Percentiles rank a stretch among this genome's conserved stretches.
Evolutionary conservation across 2,797 vertebrate species (phyloP).

Genomic region (Danio tinwini): DNA sequence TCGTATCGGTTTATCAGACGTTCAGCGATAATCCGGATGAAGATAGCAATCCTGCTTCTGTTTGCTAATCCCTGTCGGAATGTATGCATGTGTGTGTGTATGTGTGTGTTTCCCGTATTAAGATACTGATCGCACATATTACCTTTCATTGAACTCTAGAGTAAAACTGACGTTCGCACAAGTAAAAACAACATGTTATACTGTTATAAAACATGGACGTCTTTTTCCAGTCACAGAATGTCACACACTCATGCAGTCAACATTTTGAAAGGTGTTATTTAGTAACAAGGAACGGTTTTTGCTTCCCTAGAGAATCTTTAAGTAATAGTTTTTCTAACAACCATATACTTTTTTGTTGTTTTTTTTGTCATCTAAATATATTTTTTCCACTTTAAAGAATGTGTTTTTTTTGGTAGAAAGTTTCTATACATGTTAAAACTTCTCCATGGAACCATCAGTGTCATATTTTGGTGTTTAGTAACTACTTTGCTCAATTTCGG

Average conservation of each 20-base stretch:
- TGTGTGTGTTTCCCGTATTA: constrained; percentile 38
- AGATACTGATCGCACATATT: constrained; percentile 45
- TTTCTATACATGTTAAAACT: background rate
- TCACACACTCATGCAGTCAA: no score
- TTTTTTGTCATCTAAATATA: no score
- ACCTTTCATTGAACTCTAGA: constrained; percentile 27
- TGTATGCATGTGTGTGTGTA: constrained; percentile 20
- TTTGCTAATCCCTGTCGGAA: constrained; percentile 53
- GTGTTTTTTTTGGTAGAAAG: background rate
- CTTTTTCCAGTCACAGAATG: no score
- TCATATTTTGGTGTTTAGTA: background rate
- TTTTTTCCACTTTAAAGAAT: background rate
- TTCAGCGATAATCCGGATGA: constrained; percentile 48
- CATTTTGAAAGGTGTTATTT: no score
- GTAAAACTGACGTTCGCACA: background rate
- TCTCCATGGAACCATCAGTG: background rate
- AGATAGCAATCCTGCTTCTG: constrained; percentile 52
- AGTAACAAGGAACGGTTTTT: no score
- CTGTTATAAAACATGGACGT: background rate
- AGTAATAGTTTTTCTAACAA: no score
- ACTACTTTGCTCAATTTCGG: no score
- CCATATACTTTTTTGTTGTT: no score
- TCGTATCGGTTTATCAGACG: constrained; percentile 33
- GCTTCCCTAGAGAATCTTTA: no score
- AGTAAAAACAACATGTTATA: background rate